phyloP scores from a whole-genome alignment of 1,140 invertebrate genomes.

The Metaphire vulgaris region DNA sequence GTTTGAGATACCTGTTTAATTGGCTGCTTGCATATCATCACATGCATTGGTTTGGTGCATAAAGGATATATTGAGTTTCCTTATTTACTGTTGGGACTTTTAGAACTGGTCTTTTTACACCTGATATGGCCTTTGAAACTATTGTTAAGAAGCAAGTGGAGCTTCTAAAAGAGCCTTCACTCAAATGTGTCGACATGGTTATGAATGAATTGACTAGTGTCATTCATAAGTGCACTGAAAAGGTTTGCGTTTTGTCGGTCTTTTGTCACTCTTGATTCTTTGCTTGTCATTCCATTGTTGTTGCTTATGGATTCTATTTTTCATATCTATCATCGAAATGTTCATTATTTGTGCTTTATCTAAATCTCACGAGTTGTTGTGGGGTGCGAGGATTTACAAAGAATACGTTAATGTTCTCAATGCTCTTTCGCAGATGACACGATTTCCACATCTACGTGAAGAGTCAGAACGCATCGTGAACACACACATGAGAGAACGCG shows the following conservation, averaged over 20 bases:
- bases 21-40: too few species aligned
- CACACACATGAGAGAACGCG: conserved; percentile 81
- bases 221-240: conserved; percentile 85
- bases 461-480: conserved; percentile 96
- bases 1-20: too few species aligned
- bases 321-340: too few species aligned
- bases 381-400: too few species aligned
- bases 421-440: conserved; percentile 90
- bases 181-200: conserved; percentile 97
- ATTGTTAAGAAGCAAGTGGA: conserved; percentile 98
- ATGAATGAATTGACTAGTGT: conserved; percentile 89
- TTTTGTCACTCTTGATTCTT: conserved; percentile 24
- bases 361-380: too few species aligned
- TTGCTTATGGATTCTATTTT: too few species aligned
- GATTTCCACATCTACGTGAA: conserved; percentile 92
- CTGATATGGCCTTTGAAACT: conserved; percentile 99
- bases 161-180: conserved; percentile 87
- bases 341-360: too few species aligned
- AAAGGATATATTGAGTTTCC: too few species aligned
- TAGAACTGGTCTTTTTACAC: conserved; percentile 93
- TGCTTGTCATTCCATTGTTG: too few species aligned
- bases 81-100: too few species aligned
- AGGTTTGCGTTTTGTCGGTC: conserved; percentile 65
- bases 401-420: too few species aligned
- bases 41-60: too few species aligned